phyloP scores from a whole-genome alignment of 1,140 invertebrate species.

The Asobara japonica region DNA sequence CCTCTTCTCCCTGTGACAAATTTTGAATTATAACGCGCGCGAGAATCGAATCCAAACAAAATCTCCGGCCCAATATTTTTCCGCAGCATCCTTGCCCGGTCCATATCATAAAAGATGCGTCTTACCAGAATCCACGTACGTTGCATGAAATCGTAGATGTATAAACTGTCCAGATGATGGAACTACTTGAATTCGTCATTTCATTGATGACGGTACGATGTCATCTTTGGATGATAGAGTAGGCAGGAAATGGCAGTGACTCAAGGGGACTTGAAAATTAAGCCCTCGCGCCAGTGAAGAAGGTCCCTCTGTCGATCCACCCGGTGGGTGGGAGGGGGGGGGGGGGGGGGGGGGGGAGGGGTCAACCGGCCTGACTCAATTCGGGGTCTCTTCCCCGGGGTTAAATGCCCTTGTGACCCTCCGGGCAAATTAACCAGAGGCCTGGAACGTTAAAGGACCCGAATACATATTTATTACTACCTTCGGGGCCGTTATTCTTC shows the following conservation, averaged over 20 bases:
- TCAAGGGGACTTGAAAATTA: background rate
- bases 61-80: background rate
- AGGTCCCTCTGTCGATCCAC: background rate
- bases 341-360: background rate
- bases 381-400: background rate
- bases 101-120: too few species aligned
- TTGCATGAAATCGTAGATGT: background rate
- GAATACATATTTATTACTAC: background rate
- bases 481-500: background rate
- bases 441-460: background rate
- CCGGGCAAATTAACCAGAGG: background rate
- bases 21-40: background rate
- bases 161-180: background rate
- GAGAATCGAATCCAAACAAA: background rate
- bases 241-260: slow-evolving; percentile 7
- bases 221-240: background rate
- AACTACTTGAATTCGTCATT: background rate
- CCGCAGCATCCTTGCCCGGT: too few species aligned
- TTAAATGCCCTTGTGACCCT: background rate
- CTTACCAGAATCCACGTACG: too few species aligned
- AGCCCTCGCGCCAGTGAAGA: background rate
- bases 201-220: background rate
- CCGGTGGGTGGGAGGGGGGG: background rate
- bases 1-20: background rate
- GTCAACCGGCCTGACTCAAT: background rate